phyloP scores from a whole-genome alignment of 2,888 invertebrate genomes.

The Hedya salicella region DNA sequence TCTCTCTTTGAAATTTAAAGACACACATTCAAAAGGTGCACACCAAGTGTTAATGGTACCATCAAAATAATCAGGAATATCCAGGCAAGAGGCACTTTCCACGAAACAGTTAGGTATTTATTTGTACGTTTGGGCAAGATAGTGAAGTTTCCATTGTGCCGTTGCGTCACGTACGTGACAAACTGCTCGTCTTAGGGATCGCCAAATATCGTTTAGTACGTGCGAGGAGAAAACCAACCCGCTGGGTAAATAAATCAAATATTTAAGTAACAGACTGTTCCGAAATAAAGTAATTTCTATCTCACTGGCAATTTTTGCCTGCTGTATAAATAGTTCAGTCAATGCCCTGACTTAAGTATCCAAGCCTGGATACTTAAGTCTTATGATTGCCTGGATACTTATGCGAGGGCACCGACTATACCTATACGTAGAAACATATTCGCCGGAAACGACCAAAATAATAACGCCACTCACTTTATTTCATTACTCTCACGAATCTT shows the following conservation, averaged over 20 bases:
- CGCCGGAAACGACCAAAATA: slow-evolving; percentile 8
- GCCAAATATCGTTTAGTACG: slow-evolving; percentile 85
- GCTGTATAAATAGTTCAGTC: slow-evolving; percentile 54
- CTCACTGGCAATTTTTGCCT: slow-evolving; percentile 57
- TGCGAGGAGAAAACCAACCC: slow-evolving; percentile 81
- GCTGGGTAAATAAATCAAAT: slow-evolving; percentile 83
- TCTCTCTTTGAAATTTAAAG: neutral
- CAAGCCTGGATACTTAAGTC: too few relatives aligned
- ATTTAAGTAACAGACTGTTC: slow-evolving; percentile 78
- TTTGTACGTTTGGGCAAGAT: slow-evolving; percentile 76
- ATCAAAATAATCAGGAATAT: neutral
- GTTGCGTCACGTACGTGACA: slow-evolving; percentile 83
- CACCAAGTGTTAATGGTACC: neutral
- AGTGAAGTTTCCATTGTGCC: slow-evolving; percentile 80
- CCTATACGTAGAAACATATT: neutral
- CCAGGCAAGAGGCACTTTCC: slow-evolving; percentile 51
- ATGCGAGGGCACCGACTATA: too few relatives aligned
- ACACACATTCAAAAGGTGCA: too few relatives aligned
- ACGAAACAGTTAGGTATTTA: slow-evolving; percentile 76
- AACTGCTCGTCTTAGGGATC: slow-evolving; percentile 83
- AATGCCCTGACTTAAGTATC: too few relatives aligned
- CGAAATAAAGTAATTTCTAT: slow-evolving; percentile 67
- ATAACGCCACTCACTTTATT: slow-evolving; percentile 11
- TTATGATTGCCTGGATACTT: too few relatives aligned
- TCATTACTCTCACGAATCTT: slow-evolving; percentile 4